These are phyloP conservation scores for Acinonyx jubatus DNA, from an alignment of 2,113 vertebrate genomes.

Conservation along the genomic window DNA sequence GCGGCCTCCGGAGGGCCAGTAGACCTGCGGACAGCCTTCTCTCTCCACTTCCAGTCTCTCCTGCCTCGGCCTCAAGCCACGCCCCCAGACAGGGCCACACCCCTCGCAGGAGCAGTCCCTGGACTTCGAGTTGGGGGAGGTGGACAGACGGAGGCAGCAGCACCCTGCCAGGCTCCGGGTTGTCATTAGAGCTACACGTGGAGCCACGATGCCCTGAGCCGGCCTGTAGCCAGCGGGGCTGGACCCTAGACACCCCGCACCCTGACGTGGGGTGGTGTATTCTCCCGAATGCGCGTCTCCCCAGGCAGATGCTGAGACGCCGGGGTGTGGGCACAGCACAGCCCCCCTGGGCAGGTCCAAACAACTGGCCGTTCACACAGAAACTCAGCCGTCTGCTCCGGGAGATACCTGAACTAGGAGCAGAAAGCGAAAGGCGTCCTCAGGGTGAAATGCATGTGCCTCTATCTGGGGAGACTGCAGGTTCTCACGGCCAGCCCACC, in stretches of 20 bases:
- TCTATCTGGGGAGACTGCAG: neutral
- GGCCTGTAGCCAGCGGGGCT: neutral
- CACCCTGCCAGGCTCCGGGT: neutral
- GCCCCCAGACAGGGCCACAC: neutral
- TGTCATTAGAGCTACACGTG: neutral
- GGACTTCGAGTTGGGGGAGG: neutral
- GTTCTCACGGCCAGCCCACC: neutral
- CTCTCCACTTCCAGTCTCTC: neutral
- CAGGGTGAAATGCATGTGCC: neutral
- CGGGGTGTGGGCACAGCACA: no score
- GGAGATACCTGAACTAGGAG: neutral
- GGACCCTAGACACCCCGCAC: neutral
- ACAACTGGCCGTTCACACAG: neutral
- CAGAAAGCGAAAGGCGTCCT: neutral
- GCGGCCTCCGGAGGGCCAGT: neutral
- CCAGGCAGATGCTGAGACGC: neutral
- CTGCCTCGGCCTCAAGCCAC: neutral
- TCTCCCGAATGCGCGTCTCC: neutral
- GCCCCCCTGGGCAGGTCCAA: neutral
- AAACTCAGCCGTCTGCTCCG: neutral
- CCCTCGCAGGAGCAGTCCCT: neutral
- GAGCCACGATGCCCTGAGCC: neutral
- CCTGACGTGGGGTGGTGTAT: neutral
- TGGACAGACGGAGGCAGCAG: neutral
- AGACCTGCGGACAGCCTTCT: no score